A percentile compares a stretch with the other conserved stretches of the same genome.
These are phyloP conservation scores for Leuctra nigra DNA, from an alignment of 2,888 invertebrate species.

Conservation along the genomic window DNA sequence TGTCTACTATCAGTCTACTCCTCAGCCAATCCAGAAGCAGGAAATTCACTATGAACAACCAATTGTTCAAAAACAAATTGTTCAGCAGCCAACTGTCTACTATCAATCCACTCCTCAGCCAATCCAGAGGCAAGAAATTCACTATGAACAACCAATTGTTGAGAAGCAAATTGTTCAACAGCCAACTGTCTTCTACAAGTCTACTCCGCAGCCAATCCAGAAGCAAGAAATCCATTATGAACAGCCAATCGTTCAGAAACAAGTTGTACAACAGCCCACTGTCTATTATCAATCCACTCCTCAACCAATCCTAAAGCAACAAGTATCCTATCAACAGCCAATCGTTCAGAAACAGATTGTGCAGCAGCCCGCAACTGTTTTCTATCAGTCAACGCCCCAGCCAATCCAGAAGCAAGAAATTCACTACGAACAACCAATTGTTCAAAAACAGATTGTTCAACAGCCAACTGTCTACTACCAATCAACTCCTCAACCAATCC, in stretches of 20 bases:
- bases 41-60: background rate
- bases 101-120: conserved; percentile 9
- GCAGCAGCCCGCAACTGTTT: background rate
- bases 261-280: background rate
- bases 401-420: conserved; percentile 3
- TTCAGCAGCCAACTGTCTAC: background rate
- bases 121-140: background rate
- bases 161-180: background rate
- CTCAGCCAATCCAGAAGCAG: background rate
- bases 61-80: conserved; percentile 2
- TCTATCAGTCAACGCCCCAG: background rate
- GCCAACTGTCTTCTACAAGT: background rate
- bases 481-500: conserved; percentile 2
- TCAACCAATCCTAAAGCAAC: background rate
- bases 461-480: conserved; percentile 8
- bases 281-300: conserved; percentile 9
- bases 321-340: background rate
- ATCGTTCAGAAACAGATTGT: background rate
- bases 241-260: background rate
- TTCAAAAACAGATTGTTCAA: background rate
- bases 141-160: background rate
- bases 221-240: background rate
- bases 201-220: conserved; percentile 2
- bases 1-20: conserved; percentile 3
- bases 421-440: background rate